Base-by-base conservation (phyloP, 2,888 invertebrate genomes). In the Cerastis rubricosa region DNA sequence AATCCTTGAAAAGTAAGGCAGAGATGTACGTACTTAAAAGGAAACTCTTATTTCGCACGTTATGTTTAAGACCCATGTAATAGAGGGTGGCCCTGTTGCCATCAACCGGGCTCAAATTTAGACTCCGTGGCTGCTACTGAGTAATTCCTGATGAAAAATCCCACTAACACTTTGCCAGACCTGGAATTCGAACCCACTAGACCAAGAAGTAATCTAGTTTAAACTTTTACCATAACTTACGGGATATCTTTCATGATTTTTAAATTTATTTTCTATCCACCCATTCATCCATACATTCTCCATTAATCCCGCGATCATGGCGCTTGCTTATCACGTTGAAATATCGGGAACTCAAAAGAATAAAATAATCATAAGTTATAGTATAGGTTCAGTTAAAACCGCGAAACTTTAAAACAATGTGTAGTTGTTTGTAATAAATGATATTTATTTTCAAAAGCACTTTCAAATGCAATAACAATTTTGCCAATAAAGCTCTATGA, bases 401-500 rank as follows among this genome's bases (percentile, higher is more conserved):
- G n/a, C n/a, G n/a, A n/a, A n/a, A n/a, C n/a, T n/a, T n/a, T n/a
- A n/a, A n/a, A n/a, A n/a, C n/a, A n/a, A 7, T 29, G 12, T 2
- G 11, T n/a, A 49, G 19, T 7, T 29, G 22, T n/a, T 40, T 35
- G 19, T 47, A 35, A 67, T 17, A 11, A 4, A 35, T n/a, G 12
- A 4, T 19, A 25, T n/a, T 40, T 17, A 51, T n/a, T 67, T 22
- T 49, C 22, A 54, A 51, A 19, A 68, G 12, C 17, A 17, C 35
- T 68, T 49, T 35, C 14, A 29, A 14, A 61, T 43, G 5, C 22
- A n/a, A 12, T 40, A 2, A 14, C 0, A 51, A 9, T 5, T 40
- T 64, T n/a, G 7, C 6, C 1, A 63, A 54, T 69, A 76, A 76
- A 76, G 29, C 45, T 76, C 25, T 45, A 35, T 64, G 7, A 66